Conservation (phyloP, 2,113 vertebrate genomes). For the Pedetes capensis region DNA sequence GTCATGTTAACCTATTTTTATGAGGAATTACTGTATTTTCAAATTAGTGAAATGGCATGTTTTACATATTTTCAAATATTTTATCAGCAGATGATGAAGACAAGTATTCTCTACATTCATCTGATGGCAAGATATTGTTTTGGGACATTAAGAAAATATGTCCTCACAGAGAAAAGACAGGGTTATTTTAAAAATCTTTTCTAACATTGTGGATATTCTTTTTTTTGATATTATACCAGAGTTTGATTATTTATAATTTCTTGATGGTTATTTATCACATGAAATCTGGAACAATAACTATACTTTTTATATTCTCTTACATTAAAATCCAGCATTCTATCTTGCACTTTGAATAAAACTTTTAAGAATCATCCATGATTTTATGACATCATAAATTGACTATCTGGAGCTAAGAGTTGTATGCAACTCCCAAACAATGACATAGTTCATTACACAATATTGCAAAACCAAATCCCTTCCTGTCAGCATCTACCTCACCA, state of each 20-base stretch:
- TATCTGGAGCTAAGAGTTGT: not conserved
- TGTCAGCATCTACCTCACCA: not conserved
- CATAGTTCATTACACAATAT: not conserved
- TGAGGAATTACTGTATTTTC: not conserved
- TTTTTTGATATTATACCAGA: not conserved
- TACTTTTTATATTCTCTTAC: not conserved
- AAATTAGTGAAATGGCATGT: not conserved
- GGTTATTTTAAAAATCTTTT: not conserved
- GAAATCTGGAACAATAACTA: not conserved
- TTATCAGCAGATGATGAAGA: too few species aligned
- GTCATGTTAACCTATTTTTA: not conserved
- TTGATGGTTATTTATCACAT: not conserved
- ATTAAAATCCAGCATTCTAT: not conserved
- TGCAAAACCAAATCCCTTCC: not conserved
- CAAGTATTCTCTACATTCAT: not conserved
- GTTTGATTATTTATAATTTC: not conserved
- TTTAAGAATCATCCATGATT: not conserved
- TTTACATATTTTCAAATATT: not conserved
- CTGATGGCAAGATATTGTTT: not conserved
- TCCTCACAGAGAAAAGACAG: not conserved
- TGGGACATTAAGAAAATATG: not conserved
- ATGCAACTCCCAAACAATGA: not conserved
- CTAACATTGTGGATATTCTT: not conserved
- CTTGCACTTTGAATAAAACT: not conserved
- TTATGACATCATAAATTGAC: not conserved